Base-by-base conservation (phyloP, 2,113 vertebrate species). In the Tilapia sparmanii region DNA sequence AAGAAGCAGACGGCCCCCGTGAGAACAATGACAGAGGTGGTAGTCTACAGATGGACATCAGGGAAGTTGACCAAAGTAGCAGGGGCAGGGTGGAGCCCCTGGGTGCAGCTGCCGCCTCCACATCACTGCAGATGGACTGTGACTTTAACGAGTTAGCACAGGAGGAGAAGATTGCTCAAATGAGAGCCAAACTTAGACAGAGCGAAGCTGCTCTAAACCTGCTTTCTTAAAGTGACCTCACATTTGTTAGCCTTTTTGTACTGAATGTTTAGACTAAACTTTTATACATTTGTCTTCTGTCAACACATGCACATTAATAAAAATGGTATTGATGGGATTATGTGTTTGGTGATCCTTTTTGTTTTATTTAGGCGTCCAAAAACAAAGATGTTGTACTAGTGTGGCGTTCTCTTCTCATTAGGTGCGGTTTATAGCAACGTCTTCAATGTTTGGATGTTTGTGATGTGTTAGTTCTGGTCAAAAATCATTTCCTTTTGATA, bases 131-230 rank as follows among this genome's bases (percentile, higher is more conserved):
- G 19, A 76, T 40, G 29, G 38, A 83, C 11, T 82, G 8, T 33
- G 93, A 91, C 38, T 93, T 42, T 18, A 40, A 26, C 1, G 80
- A 84, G 63, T 76, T 94, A 87, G 92, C 6, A 2, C n/a, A 55
- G 2, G 81, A 91, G 19, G 91, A 93, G 86, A 33, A 2, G 53
- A 92, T 93, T 1, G 54, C 86, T 52, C 83, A 7, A 4, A 13
- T 86, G 22, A 91, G 66, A 57, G 91, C 91, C 53, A 83, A 22
- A 22, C 59, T 89, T 13, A 52, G 10, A 61, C 35, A 50, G 40
- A 45, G 5, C 0, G 54, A 90, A 11, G 84, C 78, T 8, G 84
- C 68, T 16, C 24, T 87, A 5, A 40, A 59, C 83, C 26, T 61
- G 80, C 40, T 47, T 42, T 76, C 78, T 31, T 80, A 38, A 63